Percentiles rank a stretch among this genome's conserved stretches.
Evolutionary conservation across 2,888 invertebrate genomes (phyloP).

Genomic region (Steinernema carpocapsae): DNA sequence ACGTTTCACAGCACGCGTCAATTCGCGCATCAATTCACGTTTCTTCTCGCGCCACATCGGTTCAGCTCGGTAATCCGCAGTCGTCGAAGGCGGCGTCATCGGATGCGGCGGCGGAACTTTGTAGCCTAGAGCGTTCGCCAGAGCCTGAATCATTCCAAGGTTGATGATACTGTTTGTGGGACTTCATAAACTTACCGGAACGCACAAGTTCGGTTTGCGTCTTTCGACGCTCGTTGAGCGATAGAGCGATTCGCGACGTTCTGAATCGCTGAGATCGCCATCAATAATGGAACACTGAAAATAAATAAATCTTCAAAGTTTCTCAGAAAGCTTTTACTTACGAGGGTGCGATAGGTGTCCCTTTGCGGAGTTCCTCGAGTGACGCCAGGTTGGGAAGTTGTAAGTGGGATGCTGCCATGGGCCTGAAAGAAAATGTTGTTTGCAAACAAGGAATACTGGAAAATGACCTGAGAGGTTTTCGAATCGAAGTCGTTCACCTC

Average conservation of each 20-base stretch:
- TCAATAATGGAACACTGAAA: slow-evolving; percentile 8
- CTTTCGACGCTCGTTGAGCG: too few relatives aligned
- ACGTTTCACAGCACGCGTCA: not conserved
- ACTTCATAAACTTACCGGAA: too few relatives aligned
- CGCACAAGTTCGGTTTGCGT: too few relatives aligned
- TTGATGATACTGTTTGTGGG: not conserved
- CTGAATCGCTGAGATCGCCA: not conserved
- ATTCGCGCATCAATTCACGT: not conserved
- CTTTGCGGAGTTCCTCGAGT: not conserved
- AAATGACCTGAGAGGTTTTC: too few relatives aligned
- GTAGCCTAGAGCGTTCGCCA: not conserved
- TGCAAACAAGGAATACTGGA: not conserved
- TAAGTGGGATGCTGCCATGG: too few relatives aligned
- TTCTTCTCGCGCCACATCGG: slow-evolving; percentile 22
- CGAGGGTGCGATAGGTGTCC: slow-evolving; percentile 18
- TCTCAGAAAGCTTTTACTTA: not conserved
- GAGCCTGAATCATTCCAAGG: not conserved
- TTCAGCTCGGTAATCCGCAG: slow-evolving; percentile 1
- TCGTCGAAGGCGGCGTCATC: too few relatives aligned
- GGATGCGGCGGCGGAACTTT: too few relatives aligned
- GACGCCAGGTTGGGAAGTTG: not conserved
- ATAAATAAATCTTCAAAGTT: not conserved
- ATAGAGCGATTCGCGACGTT: slow-evolving; percentile 8
- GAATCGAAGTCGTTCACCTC: not conserved
- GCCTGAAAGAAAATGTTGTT: not conserved